A percentile compares a stretch with the other conserved stretches of the same genome.
Evolutionary conservation across 2,888 invertebrate genomes (phyloP).

Genomic region (Eupithecia vulgata): DNA sequence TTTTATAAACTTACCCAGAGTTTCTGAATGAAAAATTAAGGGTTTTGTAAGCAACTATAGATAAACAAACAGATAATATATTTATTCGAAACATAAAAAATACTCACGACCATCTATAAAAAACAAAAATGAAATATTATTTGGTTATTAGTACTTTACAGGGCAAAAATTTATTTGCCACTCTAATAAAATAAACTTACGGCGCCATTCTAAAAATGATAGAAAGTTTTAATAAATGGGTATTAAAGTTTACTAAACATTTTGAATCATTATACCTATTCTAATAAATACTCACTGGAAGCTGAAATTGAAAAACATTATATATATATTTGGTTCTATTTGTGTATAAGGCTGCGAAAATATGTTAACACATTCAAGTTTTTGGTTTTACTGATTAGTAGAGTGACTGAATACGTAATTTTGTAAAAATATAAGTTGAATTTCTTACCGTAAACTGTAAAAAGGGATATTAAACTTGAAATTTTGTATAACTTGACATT

Average conservation of each 20-base stretch:
- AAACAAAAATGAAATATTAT: background rate
- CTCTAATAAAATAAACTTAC: background rate
- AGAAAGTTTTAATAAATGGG: background rate
- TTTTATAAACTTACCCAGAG: background rate
- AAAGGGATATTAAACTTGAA: background rate
- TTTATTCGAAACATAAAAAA: background rate
- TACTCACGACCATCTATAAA: background rate
- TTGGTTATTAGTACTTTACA: background rate
- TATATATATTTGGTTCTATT: too few relatives aligned
- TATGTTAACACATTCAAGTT: background rate
- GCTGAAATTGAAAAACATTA: background rate
- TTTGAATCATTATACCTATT: background rate
- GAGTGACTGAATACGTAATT: background rate
- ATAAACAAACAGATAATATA: background rate
- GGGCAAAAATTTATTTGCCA: background rate
- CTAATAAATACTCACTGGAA: background rate
- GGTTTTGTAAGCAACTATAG: background rate
- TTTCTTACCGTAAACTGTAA: slow-evolving; percentile 6
- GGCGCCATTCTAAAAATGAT: background rate
- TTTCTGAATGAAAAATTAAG: background rate
- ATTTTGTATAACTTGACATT: background rate
- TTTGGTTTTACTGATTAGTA: background rate
- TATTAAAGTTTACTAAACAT: background rate
- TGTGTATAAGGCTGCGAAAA: background rate
- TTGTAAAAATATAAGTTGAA: background rate